phyloP scores from a whole-genome alignment of 2,797 vertebrate species.

The Parauchenoglanis ngamensis region DNA sequence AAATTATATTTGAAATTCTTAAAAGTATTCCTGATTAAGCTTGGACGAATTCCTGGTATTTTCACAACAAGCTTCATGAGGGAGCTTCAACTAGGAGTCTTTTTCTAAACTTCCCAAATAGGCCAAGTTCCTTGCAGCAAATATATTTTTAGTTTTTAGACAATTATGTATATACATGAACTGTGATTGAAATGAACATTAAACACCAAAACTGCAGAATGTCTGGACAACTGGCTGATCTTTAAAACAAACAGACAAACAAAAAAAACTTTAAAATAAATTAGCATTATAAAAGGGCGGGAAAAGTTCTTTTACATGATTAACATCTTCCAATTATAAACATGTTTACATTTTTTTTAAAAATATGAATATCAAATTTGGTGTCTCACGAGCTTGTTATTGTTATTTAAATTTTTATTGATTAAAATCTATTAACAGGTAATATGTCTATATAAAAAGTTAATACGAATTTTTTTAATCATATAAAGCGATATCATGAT shows the following conservation, averaged over 20 bases:
- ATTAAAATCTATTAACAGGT: not conserved
- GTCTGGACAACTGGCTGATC: not conserved
- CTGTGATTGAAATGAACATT: not conserved
- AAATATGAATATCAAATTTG: not conserved
- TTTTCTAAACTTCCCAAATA: not conserved
- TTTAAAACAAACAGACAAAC: not conserved
- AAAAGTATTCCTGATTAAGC: not conserved
- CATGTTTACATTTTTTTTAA: not conserved
- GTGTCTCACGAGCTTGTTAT: not conserved
- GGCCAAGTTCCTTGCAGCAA: not conserved
- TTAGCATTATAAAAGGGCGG: not conserved
- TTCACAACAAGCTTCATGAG: conserved; percentile 1
- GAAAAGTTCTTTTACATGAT: not conserved
- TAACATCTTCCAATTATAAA: not conserved
- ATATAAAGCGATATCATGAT: too few species aligned
- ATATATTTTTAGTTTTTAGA: not conserved
- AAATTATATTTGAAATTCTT: not conserved
- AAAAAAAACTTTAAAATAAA: not conserved
- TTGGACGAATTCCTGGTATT: not conserved
- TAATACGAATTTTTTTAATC: not conserved
- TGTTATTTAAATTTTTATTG: not conserved
- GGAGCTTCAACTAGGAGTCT: not conserved
- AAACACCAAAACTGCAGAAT: not conserved
- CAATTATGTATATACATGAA: not conserved
- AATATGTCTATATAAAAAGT: not conserved